A percentile compares a stretch with the other conserved stretches of the same genome.
These are phyloP conservation scores for Pristionchus maxplancki DNA, from an alignment of 2,888 invertebrate species.

Conservation along the genomic window DNA sequence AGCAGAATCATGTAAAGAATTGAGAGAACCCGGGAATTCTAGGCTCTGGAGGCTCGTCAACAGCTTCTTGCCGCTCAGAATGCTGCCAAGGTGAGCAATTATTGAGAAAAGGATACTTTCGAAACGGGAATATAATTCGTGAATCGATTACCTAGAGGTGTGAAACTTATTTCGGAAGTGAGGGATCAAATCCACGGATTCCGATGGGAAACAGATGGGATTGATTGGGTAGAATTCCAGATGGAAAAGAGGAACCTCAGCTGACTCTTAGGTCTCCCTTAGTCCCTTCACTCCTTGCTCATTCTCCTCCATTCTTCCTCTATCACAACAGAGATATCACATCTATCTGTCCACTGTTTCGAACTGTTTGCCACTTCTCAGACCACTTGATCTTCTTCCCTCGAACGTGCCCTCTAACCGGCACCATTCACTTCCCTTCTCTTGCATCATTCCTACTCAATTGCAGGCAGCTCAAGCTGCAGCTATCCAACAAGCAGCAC, in stretches of 20 bases:
- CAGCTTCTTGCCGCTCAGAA: slow-evolving; percentile 47
- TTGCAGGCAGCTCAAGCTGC: slow-evolving; percentile 51
- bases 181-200: neutral
- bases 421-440: neutral
- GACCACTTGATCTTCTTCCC: neutral
- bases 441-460: neutral
- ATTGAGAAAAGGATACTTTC: neutral
- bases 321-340: slow-evolving; percentile 29
- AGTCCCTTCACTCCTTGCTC: neutral
- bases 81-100: slow-evolving; percentile 34
- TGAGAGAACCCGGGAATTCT: neutral
- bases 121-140: too few species aligned
- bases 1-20: neutral
- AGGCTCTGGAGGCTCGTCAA: slow-evolving; percentile 51
- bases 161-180: neutral
- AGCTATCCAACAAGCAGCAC: slow-evolving; percentile 51
- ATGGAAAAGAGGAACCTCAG: neutral
- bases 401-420: neutral
- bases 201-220: neutral
- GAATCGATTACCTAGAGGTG: neutral
- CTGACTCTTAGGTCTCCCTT: slow-evolving; percentile 17
- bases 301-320: neutral
- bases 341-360: slow-evolving; percentile 6
- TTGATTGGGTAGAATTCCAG: neutral
- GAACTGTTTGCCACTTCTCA: slow-evolving; percentile 34